Base-by-base conservation (phyloP, 2,888 invertebrate species). In the Helicoverpa assulta region DNA sequence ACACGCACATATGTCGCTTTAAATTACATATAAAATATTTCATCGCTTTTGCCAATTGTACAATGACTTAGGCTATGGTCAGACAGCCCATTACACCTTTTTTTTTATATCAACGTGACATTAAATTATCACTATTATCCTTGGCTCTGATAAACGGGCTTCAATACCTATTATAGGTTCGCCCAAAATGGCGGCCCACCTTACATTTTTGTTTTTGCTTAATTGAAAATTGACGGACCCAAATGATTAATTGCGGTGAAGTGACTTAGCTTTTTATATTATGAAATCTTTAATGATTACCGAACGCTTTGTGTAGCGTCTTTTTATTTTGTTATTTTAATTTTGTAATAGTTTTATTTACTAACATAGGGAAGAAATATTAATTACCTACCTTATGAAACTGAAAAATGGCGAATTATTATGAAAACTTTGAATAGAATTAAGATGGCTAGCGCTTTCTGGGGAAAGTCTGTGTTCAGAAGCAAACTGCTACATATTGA, bases 201-300 rank as follows among this genome's bases (percentile, higher is more conserved):
- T 66, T 43, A 65, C 55, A 79, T 83, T 73, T 84, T 84, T 84
- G 85, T 84, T 85, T 78, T 78, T 73, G 73, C 81, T 84, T 86
- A 86, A 86, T 86, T 86, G 84, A 84, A 86, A 87, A 82, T 79
- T 83, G 86, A 86, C 86, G 86, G 77, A 51, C 76, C 65, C 62
- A 62, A 85, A 78, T 87, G 85, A 87, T 87, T 84, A 82, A 87
- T 86, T 69, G 66, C 67, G 21, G 51, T 14, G 29, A 66, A 79
- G 78, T 87, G 87, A 87, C 80, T 76, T 57, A 18, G 73, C 67
- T 54, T 52, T 83, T 81, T 56, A 7, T 60, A n/a, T 2, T 16
- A 29, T 47, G 12, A 55, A 68, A 68, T 71, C n/a, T 47, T n/a
- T 6, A 47, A 16, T 47, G 16, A 16, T n/a, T 55, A 16, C 54